Evolutionary conservation across 2,888 invertebrate genomes (phyloP), one percentile per base, ranked within the genome.

Genomic region (Megalurothrips usitatus): DNA sequence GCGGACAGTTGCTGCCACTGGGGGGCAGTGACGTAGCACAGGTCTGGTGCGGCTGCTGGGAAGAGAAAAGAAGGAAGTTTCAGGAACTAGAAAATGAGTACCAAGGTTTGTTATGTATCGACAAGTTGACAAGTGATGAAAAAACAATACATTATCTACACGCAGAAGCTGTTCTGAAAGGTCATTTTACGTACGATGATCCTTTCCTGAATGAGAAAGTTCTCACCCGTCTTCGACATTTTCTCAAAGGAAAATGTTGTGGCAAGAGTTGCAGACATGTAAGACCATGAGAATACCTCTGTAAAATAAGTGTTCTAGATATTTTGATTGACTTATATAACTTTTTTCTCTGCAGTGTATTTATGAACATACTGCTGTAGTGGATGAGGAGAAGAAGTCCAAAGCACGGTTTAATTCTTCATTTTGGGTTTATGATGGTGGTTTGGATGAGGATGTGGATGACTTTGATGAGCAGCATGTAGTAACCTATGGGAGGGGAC

Each of bases 151-250:
- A 84, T 79, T 79, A 82, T 14, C 81, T 82, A 1, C 86, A 86
- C 80, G 82, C 83, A 63, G 81, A 82, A 52, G 86, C 86, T 75
- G 83, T 85, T n/a, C 34, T 79, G 34, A 81, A 79, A 26, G 84
- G 84, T 52, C 85, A 85, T 81, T 86, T 86, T 81, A 84, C 85
- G 9, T 86, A 86, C 81, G 84, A 85, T 82, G 86, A 86, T 81
- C 86, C 86, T 11, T 79, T 80, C 49, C 83, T 83, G 34, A 84
- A 84, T 19, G 83, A 84, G 34, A 82, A 83, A 48, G 84, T 85
- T 49, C 82, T 84, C 79, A 85, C 86, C 11, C 82, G 86, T 79
- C 82, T 85, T 75, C 82, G 84, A 12, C 85, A 85, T 81, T 85
- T 84, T 80, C 83, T 85, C 23, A 82, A 84, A 68, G 85, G 84